A percentile compares a stretch with the other conserved stretches of the same genome.
These are phyloP conservation scores for Campodea augens DNA, from an alignment of 1,140 invertebrate species.

Conservation along the genomic window DNA sequence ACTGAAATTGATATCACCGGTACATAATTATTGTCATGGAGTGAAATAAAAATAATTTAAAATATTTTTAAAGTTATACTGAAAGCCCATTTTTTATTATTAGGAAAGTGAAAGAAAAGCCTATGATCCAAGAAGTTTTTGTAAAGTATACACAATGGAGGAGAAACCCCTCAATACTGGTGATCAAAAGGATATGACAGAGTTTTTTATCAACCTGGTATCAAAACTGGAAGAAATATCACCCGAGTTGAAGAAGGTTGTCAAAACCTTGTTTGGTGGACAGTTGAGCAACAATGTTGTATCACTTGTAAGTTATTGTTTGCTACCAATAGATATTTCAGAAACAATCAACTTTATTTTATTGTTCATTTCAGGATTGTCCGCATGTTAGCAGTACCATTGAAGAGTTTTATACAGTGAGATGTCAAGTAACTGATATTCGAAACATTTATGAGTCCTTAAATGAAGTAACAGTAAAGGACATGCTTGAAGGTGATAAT, in stretches of 20 bases:
- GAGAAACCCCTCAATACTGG: slow-evolving; percentile 86
- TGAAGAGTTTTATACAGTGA: slow-evolving; percentile 89
- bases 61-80: no score
- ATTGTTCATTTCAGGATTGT: slow-evolving; percentile 44
- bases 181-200: slow-evolving; percentile 95
- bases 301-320: slow-evolving; percentile 38
- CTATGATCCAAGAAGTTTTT: slow-evolving; percentile 86
- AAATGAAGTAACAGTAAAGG: slow-evolving; percentile 89
- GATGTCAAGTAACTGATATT: slow-evolving; percentile 92
- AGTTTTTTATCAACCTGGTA: slow-evolving; percentile 91
- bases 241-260: slow-evolving; percentile 66
- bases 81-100: no score
- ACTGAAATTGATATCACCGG: no score
- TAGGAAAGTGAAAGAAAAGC: slow-evolving; percentile 84
- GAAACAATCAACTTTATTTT: slow-evolving; percentile 5
- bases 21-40: no score
- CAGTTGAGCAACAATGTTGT: slow-evolving; percentile 88
- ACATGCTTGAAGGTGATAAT: slow-evolving; percentile 88
- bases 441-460: slow-evolving; percentile 83
- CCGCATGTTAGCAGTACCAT: slow-evolving; percentile 79
- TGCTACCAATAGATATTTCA: slow-evolving; percentile 7
- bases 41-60: no score
- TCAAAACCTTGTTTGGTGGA: slow-evolving; percentile 82
- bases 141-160: slow-evolving; percentile 93
- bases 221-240: slow-evolving; percentile 93